These are phyloP conservation scores for Synergus japonicus DNA, from an alignment of 2,888 invertebrate genomes.

Conservation along the genomic window DNA sequence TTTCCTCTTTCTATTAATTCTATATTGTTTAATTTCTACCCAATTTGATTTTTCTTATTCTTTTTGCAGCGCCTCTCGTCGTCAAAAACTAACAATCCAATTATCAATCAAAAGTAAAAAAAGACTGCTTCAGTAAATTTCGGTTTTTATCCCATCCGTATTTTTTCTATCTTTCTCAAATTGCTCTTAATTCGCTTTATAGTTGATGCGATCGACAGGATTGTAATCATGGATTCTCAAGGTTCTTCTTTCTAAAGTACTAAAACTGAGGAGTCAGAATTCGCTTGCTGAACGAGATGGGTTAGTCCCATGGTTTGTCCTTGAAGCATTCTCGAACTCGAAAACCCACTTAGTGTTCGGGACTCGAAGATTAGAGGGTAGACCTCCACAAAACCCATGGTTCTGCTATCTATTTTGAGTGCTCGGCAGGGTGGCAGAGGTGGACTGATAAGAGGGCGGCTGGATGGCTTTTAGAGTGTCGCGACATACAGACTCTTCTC, in stretches of 20 bases:
- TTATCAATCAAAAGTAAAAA: not conserved
- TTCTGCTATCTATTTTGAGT: conserved; percentile 56
- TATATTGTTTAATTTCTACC: no score
- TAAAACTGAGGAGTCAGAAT: conserved; percentile 28
- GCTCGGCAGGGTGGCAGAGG: conserved; percentile 47
- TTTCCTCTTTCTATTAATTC: not conserved
- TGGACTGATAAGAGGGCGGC: conserved; percentile 65
- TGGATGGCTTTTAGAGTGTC: conserved; percentile 59
- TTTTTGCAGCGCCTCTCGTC: no score
- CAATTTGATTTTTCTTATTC: no score
- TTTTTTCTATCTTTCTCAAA: not conserved
- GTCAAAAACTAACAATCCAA: not conserved
- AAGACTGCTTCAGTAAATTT: not conserved
- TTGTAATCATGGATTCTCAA: conserved; percentile 32
- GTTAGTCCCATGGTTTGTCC: conserved; percentile 49
- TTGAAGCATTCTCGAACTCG: conserved; percentile 69
- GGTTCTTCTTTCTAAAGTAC: conserved; percentile 10
- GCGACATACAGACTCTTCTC: conserved; percentile 48
- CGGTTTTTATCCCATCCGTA: not conserved
- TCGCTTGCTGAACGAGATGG: conserved; percentile 29
- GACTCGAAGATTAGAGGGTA: conserved; percentile 71
- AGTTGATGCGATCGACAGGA: conserved; percentile 15
- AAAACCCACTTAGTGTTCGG: conserved; percentile 72
- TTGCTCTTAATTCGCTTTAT: conserved; percentile 29
- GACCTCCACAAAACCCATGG: conserved; percentile 48